Evolutionary conservation across 2,888 invertebrate species (phyloP).

Genomic region (Margaritifera margaritifera): DNA sequence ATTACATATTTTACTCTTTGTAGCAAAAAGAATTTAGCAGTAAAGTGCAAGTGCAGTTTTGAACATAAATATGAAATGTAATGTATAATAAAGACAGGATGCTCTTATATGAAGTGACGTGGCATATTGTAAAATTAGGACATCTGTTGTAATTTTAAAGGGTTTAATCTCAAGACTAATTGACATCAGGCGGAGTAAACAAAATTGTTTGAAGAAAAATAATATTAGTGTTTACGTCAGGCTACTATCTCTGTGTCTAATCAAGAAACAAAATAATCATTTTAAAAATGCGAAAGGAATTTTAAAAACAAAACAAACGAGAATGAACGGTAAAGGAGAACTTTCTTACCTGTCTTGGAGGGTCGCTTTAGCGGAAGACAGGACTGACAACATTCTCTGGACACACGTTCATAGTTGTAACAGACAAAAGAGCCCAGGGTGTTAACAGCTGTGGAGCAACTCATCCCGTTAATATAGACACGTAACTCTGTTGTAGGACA

Average conservation of each 20-base stretch:
- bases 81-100: no score
- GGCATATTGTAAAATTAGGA: no score
- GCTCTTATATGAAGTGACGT: no score
- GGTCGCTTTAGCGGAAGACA: slow-evolving; percentile 49
- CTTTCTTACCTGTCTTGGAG: slow-evolving; percentile 37
- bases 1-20: no score
- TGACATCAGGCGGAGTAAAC: no score
- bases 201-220: no score
- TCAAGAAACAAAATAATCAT: not conserved
- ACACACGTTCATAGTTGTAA: slow-evolving; percentile 59
- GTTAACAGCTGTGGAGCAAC: slow-evolving; percentile 49
- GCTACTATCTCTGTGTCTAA: not conserved
- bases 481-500: slow-evolving; percentile 45
- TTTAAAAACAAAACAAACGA: not conserved
- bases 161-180: no score
- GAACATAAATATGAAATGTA: no score
- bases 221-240: not conserved
- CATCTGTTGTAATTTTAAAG: no score
- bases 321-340: not conserved
- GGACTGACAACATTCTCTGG: slow-evolving; percentile 53
- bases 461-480: slow-evolving; percentile 56
- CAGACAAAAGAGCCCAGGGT: slow-evolving; percentile 53
- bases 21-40: no score
- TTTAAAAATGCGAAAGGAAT: not conserved
- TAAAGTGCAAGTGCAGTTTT: no score